These are phyloP conservation scores for Drosophila robusta DNA, from an alignment of 2,888 invertebrate species.

Conservation along the genomic window DNA sequence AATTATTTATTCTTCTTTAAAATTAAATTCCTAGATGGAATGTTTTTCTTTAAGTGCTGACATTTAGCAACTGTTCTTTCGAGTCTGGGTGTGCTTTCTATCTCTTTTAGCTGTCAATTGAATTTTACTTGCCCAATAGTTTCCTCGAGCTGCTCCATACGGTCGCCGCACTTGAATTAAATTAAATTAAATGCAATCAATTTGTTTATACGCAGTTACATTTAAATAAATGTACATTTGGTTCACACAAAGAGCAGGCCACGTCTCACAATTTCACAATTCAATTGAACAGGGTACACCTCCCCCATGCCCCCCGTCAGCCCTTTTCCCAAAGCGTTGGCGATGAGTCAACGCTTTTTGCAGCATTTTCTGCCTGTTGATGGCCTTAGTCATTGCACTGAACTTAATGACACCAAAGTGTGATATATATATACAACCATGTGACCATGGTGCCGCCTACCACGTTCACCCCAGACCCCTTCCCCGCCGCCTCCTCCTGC, in stretches of 20 bases:
- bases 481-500: too few relatives aligned
- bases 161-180: conserved; percentile 58
- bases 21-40: too few relatives aligned
- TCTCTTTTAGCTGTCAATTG: conserved; percentile 67
- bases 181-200: conserved; percentile 79
- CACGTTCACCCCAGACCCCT: background rate
- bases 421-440: conserved; percentile 9
- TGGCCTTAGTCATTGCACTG: conserved; percentile 56
- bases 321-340: background rate
- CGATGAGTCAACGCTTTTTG: conserved; percentile 65
- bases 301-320: background rate
- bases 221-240: conserved; percentile 71
- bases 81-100: background rate
- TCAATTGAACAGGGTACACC: conserved; percentile 28
- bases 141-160: conserved; percentile 8
- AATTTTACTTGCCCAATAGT: conserved; percentile 30
- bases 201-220: conserved; percentile 76
- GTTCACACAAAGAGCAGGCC: conserved; percentile 24
- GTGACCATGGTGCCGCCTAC: background rate
- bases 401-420: conserved; percentile 62
- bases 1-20: too few relatives aligned
- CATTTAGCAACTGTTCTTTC: background rate
- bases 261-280: conserved; percentile 43
- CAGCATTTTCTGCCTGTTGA: conserved; percentile 28
- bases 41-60: background rate